Conservation (phyloP, 2,888 invertebrate genomes). For the Trisateles emortualis region DNA sequence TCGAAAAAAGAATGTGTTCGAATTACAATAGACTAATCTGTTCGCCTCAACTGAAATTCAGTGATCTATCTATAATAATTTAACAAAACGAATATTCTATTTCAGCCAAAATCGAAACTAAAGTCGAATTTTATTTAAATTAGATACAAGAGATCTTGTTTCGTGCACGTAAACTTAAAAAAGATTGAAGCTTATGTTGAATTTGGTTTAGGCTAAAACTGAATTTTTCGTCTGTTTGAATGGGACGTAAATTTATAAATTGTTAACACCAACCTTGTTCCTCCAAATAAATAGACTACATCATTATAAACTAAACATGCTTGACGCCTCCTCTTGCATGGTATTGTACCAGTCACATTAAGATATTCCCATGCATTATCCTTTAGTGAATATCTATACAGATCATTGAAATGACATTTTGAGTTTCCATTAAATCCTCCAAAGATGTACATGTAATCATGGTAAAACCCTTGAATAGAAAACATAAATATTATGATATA, state of each 20-base stretch:
- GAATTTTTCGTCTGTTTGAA: background rate
- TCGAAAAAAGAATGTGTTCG: too few species aligned
- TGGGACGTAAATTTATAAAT: background rate
- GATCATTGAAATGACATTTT: slow-evolving; percentile 93
- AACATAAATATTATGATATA: background rate
- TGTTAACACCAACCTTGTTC: slow-evolving; percentile 90
- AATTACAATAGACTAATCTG: too few species aligned
- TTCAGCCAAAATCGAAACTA: too few species aligned
- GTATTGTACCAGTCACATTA: slow-evolving; percentile 86
- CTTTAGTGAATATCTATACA: slow-evolving; percentile 90
- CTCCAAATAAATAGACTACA: slow-evolving; percentile 95
- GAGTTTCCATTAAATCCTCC: slow-evolving; percentile 95
- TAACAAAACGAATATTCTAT: too few species aligned
- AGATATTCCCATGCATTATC: slow-evolving; percentile 88
- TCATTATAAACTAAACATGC: slow-evolving; percentile 92
- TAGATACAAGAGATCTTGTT: too few species aligned
- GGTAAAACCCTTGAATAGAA: slow-evolving; percentile 90
- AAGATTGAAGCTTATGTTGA: too few species aligned
- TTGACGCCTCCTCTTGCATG: slow-evolving; percentile 90
- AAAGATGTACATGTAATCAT: slow-evolving; percentile 93
- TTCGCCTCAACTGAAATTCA: too few species aligned
- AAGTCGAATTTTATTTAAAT: too few species aligned
- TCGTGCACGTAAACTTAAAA: too few species aligned
- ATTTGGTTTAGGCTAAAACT: too few species aligned
- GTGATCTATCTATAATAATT: too few species aligned